Conservation (phyloP, 2,797 vertebrate species). For the Fratercula arctica region DNA sequence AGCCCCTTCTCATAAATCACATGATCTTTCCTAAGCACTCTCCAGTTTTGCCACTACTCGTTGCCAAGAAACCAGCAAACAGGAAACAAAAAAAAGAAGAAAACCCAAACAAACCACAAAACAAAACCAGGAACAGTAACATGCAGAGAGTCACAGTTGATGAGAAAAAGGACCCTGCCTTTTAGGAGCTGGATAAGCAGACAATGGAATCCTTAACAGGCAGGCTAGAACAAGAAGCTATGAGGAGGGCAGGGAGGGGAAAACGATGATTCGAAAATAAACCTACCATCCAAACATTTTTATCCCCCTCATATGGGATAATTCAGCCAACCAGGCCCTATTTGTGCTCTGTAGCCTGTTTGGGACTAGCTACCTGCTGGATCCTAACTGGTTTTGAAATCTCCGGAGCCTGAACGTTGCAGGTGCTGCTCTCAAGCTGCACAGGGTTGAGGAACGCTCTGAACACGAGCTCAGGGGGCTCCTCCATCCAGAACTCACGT, state of each 20-base stretch:
- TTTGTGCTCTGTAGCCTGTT: neutral
- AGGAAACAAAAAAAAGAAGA: neutral
- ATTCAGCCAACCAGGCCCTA: neutral
- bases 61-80: conserved; percentile 36
- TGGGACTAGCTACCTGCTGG: neutral
- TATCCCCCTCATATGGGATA: neutral
- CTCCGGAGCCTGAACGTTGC: neutral
- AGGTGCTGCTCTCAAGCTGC: neutral
- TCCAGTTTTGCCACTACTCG: neutral
- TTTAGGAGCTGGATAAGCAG: neutral
- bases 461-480: fast-evolving
- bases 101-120: neutral
- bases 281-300: neutral
- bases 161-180: neutral
- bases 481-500: neutral
- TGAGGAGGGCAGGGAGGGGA: neutral
- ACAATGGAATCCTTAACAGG: neutral
- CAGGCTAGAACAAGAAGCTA: neutral
- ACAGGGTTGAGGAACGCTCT: neutral
- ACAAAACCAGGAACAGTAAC: conserved; percentile 6
- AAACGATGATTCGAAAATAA: neutral
- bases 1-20: conserved; percentile 51
- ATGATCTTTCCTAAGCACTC: neutral
- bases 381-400: neutral
- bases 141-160: neutral